These are phyloP conservation scores for Taenioides sp. DNA, from an alignment of 2,797 vertebrate genomes.

Conservation along the genomic window DNA sequence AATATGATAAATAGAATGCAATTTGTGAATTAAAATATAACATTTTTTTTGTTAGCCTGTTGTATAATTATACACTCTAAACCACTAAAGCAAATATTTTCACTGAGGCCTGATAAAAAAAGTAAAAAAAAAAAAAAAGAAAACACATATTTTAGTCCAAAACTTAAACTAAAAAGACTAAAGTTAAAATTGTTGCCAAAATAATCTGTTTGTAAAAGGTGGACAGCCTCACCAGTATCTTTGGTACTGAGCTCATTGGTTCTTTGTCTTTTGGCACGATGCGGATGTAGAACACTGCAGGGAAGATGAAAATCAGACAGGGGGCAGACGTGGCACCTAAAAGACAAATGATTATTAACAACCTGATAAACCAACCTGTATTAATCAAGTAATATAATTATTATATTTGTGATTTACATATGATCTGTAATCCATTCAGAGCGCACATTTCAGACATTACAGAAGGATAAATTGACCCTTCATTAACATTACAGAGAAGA, in stretches of 20 bases:
- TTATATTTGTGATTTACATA: too few relatives aligned
- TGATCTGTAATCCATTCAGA: too few relatives aligned
- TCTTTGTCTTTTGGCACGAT: constrained; percentile 94
- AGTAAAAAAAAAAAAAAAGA: too few relatives aligned
- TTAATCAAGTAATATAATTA: too few relatives aligned
- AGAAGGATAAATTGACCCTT: not conserved
- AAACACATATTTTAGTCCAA: not conserved
- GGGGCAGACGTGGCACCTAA: constrained; percentile 96
- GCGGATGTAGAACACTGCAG: constrained; percentile 95
- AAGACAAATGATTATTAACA: constrained; percentile 7
- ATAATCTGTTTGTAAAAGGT: not conserved
- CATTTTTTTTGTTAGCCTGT: too few relatives aligned
- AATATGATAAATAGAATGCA: not conserved
- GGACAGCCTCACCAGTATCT: constrained; percentile 85
- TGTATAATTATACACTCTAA: too few relatives aligned
- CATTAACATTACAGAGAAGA: not conserved
- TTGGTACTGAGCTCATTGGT: constrained; percentile 85
- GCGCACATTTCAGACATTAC: too few relatives aligned
- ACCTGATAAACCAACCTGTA: not conserved
- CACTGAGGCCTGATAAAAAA: too few relatives aligned
- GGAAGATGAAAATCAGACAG: constrained; percentile 99
- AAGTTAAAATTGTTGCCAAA: too few relatives aligned
- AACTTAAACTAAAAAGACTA: too few relatives aligned
- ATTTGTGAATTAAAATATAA: too few relatives aligned
- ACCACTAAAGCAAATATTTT: too few relatives aligned